These are phyloP conservation scores for Intellagama lesueurii DNA, from an alignment of 2,797 vertebrate species.

Conservation along the genomic window DNA sequence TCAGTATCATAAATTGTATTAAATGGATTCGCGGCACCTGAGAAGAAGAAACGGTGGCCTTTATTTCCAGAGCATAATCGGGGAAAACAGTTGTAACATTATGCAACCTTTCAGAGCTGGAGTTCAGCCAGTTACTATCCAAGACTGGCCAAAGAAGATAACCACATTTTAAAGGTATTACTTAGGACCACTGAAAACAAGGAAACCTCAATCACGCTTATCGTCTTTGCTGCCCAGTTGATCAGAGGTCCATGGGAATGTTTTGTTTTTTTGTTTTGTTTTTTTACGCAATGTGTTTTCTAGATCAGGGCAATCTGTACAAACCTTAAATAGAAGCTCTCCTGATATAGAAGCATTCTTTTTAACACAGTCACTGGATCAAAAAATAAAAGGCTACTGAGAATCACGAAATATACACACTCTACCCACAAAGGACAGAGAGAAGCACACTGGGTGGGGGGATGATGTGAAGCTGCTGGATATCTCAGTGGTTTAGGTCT, in stretches of 20 bases:
- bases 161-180: constrained; percentile 1
- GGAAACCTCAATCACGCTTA: not conserved
- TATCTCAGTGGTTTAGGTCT: too few species aligned
- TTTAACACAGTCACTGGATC: not conserved
- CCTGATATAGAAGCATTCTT: constrained; percentile 18
- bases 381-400: not conserved
- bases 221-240: not conserved
- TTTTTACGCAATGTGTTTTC: constrained; percentile 1
- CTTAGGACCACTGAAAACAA: not conserved
- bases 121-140: constrained; percentile 2
- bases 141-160: constrained; percentile 34
- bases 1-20: constrained; percentile 57
- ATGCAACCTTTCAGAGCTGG: constrained; percentile 14
- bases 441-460: not conserved
- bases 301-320: not conserved
- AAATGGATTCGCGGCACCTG: constrained; percentile 43
- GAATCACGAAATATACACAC: not conserved
- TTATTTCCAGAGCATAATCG: constrained; percentile 4
- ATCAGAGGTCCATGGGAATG: not conserved
- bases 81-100: not conserved
- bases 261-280: not conserved
- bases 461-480: too few species aligned
- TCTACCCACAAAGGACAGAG: not conserved
- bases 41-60: constrained; percentile 17
- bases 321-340: constrained; percentile 10